Base-by-base conservation (phyloP, 2,888 invertebrate genomes). In the Calameuta filiformis region DNA sequence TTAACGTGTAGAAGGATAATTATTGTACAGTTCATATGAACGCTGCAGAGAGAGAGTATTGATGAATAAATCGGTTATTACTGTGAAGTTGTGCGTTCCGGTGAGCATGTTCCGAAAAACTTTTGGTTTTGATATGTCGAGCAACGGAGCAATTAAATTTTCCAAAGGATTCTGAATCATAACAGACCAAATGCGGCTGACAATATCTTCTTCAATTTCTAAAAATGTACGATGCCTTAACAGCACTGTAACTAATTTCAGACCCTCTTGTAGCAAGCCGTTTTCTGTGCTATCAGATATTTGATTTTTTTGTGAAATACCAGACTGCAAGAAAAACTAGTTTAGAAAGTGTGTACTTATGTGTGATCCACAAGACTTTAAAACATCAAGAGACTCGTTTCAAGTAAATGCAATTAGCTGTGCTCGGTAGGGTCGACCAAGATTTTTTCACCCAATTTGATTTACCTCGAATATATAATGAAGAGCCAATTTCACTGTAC, bases 201-300 rank as follows among this genome's bases (percentile, higher is more conserved):
- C 35, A 15, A 82, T 78, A 35, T 83, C 76, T 23, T 85, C 80
- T 30, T 82, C 77, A 1, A 88, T 76, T 69, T 83, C 73, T 35
- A 89, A 86, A 35, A 81, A 76, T 37, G 82, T 81, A 35, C 82
- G 85, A 78, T 85, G 83, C 33, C 80, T 84, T 34, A 90, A 80
- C 35, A 87, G 77, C 31, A 87, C 37, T 73, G 81, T 75, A 11
- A 86, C 82, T 12, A 90, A 77, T 75, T 87, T 78, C 12, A 87
- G 81, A 73, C 83, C 82, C 74, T 88, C 85, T 71, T 84, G 74
- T 31, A 86, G 73, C 15, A 73, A 30, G 15, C 75, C 35, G 4
- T 4, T 40, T 34, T 69, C 40, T 15, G 12, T 12, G 4, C 40
- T 85, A 76, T 6, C 23, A 56, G 56, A 9, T 23, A 23, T 2